Percentiles rank a stretch among this genome's conserved stretches.
These are phyloP conservation scores for Falco berigora DNA, from an alignment of 2,797 vertebrate genomes.

Conservation along the genomic window DNA sequence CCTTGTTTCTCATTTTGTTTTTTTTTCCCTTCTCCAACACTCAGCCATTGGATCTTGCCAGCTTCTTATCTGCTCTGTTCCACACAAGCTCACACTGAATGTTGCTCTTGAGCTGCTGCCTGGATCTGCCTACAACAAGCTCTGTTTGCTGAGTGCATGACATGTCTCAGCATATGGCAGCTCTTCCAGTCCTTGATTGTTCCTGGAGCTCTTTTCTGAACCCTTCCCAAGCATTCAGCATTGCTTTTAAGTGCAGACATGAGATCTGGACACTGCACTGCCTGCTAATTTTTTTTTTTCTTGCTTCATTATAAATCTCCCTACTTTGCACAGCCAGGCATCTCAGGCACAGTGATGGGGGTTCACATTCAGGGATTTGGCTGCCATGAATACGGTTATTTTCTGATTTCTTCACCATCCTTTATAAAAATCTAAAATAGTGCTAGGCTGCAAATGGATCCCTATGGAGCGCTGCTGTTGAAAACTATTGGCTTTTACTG, in stretches of 20 bases:
- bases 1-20: not conserved
- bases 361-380: not conserved
- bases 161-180: not conserved
- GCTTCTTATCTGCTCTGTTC: not conserved
- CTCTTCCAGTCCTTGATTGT: not conserved
- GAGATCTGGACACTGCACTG: not conserved
- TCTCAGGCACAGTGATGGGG: not conserved
- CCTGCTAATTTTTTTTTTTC: not conserved
- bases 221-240: not conserved
- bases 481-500: not conserved
- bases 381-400: not conserved
- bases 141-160: not conserved
- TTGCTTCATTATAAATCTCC: not conserved
- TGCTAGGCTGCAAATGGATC: not conserved
- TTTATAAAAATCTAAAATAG: not conserved
- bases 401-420: not conserved
- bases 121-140: not conserved
- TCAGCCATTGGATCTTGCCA: not conserved
- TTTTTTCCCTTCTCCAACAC: not conserved
- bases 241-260: not conserved
- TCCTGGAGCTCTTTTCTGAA: not conserved
- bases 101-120: not conserved
- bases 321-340: not conserved
- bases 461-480: not conserved
- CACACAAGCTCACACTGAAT: accelerated